A percentile compares a stretch with the other conserved stretches of the same genome.
These are phyloP conservation scores for Asteroscopus sphinx DNA, from an alignment of 2,888 invertebrate genomes.

Conservation along the genomic window DNA sequence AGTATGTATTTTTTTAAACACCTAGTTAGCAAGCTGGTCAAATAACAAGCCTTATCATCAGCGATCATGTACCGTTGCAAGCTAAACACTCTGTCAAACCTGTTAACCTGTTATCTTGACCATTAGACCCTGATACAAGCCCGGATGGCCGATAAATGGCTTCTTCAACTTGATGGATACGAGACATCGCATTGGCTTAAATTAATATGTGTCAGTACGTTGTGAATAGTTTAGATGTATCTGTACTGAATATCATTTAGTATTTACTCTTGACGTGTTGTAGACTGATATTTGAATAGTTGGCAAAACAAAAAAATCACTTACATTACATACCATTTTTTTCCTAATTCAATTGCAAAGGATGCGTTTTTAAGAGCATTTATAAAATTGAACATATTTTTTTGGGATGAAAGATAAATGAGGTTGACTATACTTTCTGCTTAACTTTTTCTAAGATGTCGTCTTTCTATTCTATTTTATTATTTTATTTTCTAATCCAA, in stretches of 20 bases:
- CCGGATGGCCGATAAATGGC: conserved; percentile 51
- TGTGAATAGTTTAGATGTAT: conserved; percentile 32
- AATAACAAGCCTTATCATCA: conserved; percentile 51
- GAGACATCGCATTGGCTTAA: conserved; percentile 31
- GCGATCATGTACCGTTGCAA: conserved; percentile 53
- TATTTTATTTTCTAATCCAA: too few species aligned
- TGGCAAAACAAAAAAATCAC: too few species aligned
- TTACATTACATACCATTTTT: too few species aligned
- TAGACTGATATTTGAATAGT: background rate
- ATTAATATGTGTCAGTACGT: conserved; percentile 45
- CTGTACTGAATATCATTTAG: background rate
- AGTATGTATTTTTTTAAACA: conserved; percentile 45
- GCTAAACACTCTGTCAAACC: conserved; percentile 45
- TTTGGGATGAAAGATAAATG: too few species aligned
- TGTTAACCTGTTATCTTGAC: conserved; percentile 52
- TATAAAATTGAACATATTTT: too few species aligned
- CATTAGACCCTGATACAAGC: conserved; percentile 49
- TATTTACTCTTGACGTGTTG: background rate
- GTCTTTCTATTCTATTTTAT: too few species aligned
- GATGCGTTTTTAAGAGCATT: too few species aligned
- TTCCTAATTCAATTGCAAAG: too few species aligned
- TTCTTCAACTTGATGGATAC: conserved; percentile 53
- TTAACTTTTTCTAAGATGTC: too few species aligned
- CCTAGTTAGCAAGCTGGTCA: conserved; percentile 48
- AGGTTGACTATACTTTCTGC: too few species aligned